These are phyloP conservation scores for Psococerastis gibbosa DNA, from an alignment of 2,888 invertebrate genomes.

Conservation along the genomic window DNA sequence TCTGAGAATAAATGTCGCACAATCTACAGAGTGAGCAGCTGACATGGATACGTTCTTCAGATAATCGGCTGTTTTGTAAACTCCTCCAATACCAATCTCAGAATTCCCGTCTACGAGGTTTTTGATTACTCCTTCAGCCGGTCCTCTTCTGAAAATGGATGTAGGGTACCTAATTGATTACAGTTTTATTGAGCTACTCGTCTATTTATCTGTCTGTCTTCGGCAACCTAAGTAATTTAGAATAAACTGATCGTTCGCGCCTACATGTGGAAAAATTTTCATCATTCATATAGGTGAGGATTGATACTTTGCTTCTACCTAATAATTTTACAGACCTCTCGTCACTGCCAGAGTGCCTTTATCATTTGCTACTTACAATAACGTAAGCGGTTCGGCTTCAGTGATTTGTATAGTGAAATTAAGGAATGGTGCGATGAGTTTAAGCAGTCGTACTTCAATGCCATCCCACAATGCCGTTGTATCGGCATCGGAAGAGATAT, in stretches of 20 bases:
- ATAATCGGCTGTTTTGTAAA: constrained; percentile 40
- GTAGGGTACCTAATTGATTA: no score
- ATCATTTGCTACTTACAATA: constrained; percentile 37
- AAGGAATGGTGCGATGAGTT: constrained; percentile 38
- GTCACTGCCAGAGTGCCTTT: no score
- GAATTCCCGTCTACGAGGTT: constrained; percentile 34
- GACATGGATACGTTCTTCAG: constrained; percentile 37
- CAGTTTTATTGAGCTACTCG: no score
- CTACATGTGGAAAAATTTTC: no score
- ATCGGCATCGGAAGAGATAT: constrained; percentile 8
- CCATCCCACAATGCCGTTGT: constrained; percentile 41
- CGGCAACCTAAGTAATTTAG: no score
- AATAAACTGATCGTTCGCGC: no score
- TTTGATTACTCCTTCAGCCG: constrained; percentile 38
- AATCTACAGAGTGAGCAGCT: constrained; percentile 47
- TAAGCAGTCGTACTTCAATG: constrained; percentile 46
- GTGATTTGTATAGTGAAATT: constrained; percentile 54
- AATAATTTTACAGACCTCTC: no score
- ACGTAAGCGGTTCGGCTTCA: constrained; percentile 31
- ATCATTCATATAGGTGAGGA: no score
- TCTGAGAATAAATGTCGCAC: constrained; percentile 55
- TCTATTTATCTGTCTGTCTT: no score
- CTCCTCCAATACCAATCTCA: constrained; percentile 52
- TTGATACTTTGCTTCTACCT: no score
- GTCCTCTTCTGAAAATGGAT: constrained; percentile 14